These are phyloP conservation scores for Pterocles gutturalis DNA, from an alignment of 2,113 vertebrate species.

Conservation along the genomic window DNA sequence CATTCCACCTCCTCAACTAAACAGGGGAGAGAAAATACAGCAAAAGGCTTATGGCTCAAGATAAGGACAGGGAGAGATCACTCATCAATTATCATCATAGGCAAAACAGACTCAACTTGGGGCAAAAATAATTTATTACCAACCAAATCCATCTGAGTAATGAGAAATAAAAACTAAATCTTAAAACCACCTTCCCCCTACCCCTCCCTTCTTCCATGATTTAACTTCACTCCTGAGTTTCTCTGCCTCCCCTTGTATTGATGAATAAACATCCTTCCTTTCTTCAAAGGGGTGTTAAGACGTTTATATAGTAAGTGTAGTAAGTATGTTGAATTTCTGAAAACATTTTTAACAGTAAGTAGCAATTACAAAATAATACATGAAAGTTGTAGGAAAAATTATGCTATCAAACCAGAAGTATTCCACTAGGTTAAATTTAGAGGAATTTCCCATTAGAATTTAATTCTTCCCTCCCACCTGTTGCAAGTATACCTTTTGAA, in stretches of 20 bases:
- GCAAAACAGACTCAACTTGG: no score
- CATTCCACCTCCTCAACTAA: no score
- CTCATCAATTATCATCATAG: no score
- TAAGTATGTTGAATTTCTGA: not conserved
- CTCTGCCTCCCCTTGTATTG: fast-evolving
- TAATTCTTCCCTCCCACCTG: not conserved
- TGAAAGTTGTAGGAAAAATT: not conserved
- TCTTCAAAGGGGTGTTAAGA: not conserved
- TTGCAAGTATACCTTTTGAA: not conserved
- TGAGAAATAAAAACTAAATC: no score
- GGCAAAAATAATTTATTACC: no score
- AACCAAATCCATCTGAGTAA: no score
- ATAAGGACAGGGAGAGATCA: no score
- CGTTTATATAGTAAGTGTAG: not conserved
- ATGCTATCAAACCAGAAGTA: not conserved
- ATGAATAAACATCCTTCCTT: not conserved
- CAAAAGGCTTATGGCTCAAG: no score
- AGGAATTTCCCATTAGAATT: not conserved
- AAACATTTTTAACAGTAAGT: not conserved
- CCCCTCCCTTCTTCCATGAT: no score
- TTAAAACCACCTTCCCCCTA: no score
- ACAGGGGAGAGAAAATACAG: no score
- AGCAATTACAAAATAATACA: not conserved
- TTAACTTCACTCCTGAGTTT: no score
- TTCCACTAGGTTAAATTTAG: not conserved